Base-by-base conservation (phyloP, 2,888 invertebrate genomes). In the Heliconius hortense region DNA sequence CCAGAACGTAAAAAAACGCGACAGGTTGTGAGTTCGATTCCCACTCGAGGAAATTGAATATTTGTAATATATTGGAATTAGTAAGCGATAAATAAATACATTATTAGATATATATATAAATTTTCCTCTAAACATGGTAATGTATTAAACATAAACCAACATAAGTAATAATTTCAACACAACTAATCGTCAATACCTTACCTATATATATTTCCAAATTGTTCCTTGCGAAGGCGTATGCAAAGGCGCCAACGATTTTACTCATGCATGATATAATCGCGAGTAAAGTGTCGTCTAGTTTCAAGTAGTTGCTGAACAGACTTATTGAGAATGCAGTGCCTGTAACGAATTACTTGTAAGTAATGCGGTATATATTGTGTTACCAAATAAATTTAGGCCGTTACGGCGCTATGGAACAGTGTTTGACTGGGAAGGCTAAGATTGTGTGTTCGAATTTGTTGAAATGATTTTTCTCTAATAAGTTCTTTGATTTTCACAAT, bases 251-350 rank as follows among this genome's bases (percentile, higher is more conserved):
- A 0, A 97, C 90, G 73, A 98, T 97, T 92, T 98, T 98, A 84
- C 97, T 97, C 86, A 96, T 95, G 81, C 96, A 96, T 1, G 97
- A 97, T 84, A 97, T 95, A n/a, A 97, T 96, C 7, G 97, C 98
- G n/a, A 98, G 95, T 5, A 97, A 89, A 0, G 97, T 97, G 88
- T 98, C 98, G 80, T 97, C 97, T 73, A 97, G 95, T 87, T 97
- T 96, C 84, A 97, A 86, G 81, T 96, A 94, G 84, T 97, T 97
- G 81, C 97, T 97, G 87, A 98, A 96, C 21, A 98, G 89, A 73
- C 97, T 97, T 68, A 98, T 97, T 0, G 97, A 97, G 83, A 97
- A 95, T 77, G 96, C 92, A 1, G 97, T 97, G 60, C 97, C 97
- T 96, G 91, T 28, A 76, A 67, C 15, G 76, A 73, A 78, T 74